A percentile compares a stretch with the other conserved stretches of the same genome.
phyloP scores from a whole-genome alignment of 2,113 vertebrate genomes.

The Tragelaphus strepsiceros region DNA sequence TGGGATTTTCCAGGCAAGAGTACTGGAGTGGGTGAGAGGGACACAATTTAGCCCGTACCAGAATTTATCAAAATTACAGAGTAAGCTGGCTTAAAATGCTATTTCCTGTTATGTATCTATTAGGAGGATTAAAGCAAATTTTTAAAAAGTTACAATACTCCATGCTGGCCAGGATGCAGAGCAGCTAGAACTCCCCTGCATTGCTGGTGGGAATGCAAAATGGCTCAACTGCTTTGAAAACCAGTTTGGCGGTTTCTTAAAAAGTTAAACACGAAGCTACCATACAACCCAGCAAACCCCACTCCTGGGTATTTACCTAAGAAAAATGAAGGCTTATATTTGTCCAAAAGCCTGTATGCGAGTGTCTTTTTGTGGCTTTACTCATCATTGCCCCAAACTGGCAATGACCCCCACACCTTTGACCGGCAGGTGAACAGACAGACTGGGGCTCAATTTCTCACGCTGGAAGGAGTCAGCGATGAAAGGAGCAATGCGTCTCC shows the following conservation, averaged over 20 bases:
- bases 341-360: background rate
- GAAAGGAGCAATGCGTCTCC: background rate
- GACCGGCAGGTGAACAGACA: too few relatives aligned
- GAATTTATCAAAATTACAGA: background rate
- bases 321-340: background rate
- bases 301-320: background rate
- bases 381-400: background rate
- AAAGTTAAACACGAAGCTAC: background rate
- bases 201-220: background rate
- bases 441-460: background rate
- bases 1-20: too few relatives aligned
- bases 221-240: background rate
- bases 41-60: background rate
- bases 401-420: background rate
- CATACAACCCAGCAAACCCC: background rate
- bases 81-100: background rate
- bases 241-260: background rate
- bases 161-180: background rate
- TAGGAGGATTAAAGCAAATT: background rate
- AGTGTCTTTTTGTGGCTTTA: background rate
- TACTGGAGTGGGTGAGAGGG: too few relatives aligned
- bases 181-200: background rate
- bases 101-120: background rate
- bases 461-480: fast-evolving
- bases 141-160: background rate